These are phyloP conservation scores for Poeciliopsis occidentalis DNA, from an alignment of 2,113 vertebrate species.

Conservation along the genomic window DNA sequence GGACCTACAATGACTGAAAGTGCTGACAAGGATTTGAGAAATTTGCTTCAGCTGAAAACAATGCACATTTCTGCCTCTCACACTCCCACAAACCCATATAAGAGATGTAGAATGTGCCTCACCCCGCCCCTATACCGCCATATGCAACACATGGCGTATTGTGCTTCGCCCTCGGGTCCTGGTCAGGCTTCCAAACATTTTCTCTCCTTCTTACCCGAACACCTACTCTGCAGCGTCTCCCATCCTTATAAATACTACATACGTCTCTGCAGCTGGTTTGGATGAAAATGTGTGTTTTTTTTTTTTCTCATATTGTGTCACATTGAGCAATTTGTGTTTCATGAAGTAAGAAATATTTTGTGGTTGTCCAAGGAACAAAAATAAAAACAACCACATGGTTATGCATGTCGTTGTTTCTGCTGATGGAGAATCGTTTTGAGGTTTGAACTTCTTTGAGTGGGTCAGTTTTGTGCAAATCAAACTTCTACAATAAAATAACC, in stretches of 20 bases:
- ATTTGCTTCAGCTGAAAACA: not conserved
- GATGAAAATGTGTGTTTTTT: constrained; percentile 3
- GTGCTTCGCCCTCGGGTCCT: constrained; percentile 34
- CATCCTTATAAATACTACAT: constrained; percentile 33
- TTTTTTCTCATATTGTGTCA: too few relatives aligned
- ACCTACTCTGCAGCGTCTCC: constrained; percentile 39
- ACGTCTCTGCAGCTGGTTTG: constrained; percentile 32
- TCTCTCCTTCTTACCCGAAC: constrained; percentile 33
- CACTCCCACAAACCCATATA: not conserved
- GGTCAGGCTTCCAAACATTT: constrained; percentile 37
- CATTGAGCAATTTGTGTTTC: constrained; percentile 34
- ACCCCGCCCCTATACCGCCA: constrained; percentile 10
- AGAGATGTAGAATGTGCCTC: not conserved
- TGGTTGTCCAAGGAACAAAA: not conserved
- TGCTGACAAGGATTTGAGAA: not conserved
- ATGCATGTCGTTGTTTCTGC: too few relatives aligned
- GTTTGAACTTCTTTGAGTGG: too few relatives aligned
- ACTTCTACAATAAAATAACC: too few relatives aligned
- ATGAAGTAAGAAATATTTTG: not conserved
- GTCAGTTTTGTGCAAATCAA: too few relatives aligned
- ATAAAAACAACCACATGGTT: not conserved
- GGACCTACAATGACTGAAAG: not conserved
- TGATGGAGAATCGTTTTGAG: too few relatives aligned
- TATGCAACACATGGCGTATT: constrained; percentile 52
- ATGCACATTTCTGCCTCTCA: not conserved